Base-by-base conservation (phyloP, 2,797 vertebrate species). In the Tinamus major region DNA sequence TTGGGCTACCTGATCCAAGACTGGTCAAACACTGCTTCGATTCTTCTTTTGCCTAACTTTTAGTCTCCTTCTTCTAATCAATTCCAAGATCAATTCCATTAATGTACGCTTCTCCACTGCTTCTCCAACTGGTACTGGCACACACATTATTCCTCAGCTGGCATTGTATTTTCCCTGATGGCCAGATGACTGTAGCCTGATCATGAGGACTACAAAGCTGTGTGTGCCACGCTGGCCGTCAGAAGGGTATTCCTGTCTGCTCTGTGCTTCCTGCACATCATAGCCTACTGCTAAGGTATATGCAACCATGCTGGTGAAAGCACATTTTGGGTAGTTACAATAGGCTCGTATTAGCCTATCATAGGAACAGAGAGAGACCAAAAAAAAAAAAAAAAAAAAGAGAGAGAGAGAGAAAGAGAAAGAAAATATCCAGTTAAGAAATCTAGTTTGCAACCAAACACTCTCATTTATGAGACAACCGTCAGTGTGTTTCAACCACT, bases 391-490 rank as follows among this genome's bases (percentile, higher is more conserved):
- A 49, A 26, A 35, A 10, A 49, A 49, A 16, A 13, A 20, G n/a
- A 63, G 41, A 64, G 37, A 42, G 29, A 20, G 21, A 10, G 13
- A 24, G 20, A 19, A 13, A n/a, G 82, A 80, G 14, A 49, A 59
- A 89, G 13, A 49, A 56, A 87, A 83, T 35, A 41, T 1, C 12
- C 35, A 71, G 17, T 23, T 84, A 78, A 80, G 58, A 87, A 87
- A 91, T 61, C 6, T 26, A 49, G 31, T 53, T n/a, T 85, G 64
- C n/a, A 87, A 27, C 48, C 42, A 71, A 56, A n/a, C 85, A 75
- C 8, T 59, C 41, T 58, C 44, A 62, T 65, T 68, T 93, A 26
- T 51, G 49, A 51, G 16, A 75, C 89, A 93, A 89, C 17, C 20
- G 48, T 18, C 44, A 69, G 20, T 37, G 10, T 87, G 23, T 58